These are phyloP conservation scores for Dascillus cervinus DNA, from an alignment of 2,888 invertebrate species.

Conservation along the genomic window DNA sequence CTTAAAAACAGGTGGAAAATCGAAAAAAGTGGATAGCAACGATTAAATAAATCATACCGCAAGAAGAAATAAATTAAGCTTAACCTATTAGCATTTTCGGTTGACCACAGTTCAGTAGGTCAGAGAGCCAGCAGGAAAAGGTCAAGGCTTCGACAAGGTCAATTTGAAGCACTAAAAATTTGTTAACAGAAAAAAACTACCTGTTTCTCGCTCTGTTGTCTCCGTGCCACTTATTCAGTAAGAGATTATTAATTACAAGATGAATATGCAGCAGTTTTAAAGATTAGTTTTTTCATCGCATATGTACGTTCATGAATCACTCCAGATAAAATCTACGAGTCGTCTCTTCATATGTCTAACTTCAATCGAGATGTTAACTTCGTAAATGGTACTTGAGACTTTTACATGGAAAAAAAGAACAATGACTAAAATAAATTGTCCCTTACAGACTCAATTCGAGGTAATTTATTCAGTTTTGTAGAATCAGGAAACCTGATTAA, in stretches of 20 bases:
- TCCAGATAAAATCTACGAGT: slow-evolving; percentile 10
- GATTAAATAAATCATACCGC: slow-evolving; percentile 17
- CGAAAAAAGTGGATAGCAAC: too few species aligned
- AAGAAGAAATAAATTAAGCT: slow-evolving; percentile 17
- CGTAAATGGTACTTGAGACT: too few species aligned
- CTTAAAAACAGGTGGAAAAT: too few species aligned
- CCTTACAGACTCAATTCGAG: too few species aligned
- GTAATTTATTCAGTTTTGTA: too few species aligned
- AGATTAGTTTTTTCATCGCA: slow-evolving; percentile 5
- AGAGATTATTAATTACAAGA: slow-evolving; percentile 8
- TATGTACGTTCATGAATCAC: slow-evolving; percentile 7
- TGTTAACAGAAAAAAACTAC: too few species aligned
- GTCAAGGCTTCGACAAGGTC: slow-evolving; percentile 26
- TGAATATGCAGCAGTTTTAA: slow-evolving; percentile 9
- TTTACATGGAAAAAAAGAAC: too few species aligned
- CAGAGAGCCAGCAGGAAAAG: slow-evolving; percentile 22
- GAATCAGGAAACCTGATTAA: too few species aligned
- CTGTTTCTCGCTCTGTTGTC: slow-evolving; percentile 5
- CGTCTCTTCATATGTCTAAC: too few species aligned
- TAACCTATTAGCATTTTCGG: slow-evolving; percentile 19
- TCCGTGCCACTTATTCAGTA: slow-evolving; percentile 12
- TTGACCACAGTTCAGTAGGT: slow-evolving; percentile 21
- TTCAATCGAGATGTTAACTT: too few species aligned
- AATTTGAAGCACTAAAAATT: slow-evolving; percentile 12
- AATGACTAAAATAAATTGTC: too few species aligned